A percentile compares a stretch with the other conserved stretches of the same genome.
These are phyloP conservation scores for Scaptodrosophila lebanonensis DNA, from an alignment of 1,140 invertebrate genomes.

Conservation along the genomic window DNA sequence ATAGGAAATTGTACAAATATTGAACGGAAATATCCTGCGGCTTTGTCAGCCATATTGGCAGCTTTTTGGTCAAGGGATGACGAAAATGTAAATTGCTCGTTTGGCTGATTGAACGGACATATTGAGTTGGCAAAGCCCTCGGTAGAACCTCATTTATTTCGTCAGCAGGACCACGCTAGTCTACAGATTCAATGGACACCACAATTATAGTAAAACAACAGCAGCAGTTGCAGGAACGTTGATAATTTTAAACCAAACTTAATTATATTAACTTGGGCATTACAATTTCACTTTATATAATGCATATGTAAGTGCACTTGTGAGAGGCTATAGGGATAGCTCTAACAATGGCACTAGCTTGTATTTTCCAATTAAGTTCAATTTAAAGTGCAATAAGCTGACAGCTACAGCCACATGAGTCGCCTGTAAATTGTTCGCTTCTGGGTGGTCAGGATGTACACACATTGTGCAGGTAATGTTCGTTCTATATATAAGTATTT, in stretches of 20 bases:
- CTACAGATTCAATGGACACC: no score
- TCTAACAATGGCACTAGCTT: slow-evolving; percentile 49
- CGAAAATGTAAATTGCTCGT: slow-evolving; percentile 4
- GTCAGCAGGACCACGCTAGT: no score
- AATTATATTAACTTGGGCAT: slow-evolving; percentile 62
- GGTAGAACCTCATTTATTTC: no score
- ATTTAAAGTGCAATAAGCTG: slow-evolving; percentile 39
- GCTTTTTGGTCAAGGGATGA: slow-evolving; percentile 2
- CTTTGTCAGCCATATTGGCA: slow-evolving; percentile 12
- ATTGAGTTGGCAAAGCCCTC: no score
- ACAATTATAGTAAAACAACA: no score
- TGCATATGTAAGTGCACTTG: slow-evolving; percentile 57
- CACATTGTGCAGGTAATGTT: no score
- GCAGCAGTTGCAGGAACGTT: slow-evolving; percentile 46
- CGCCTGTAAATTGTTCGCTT: no score
- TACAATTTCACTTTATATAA: slow-evolving; percentile 69
- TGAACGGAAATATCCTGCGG: slow-evolving; percentile 69
- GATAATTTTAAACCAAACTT: slow-evolving; percentile 68
- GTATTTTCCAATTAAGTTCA: slow-evolving; percentile 71
- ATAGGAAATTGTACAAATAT: slow-evolving; percentile 70
- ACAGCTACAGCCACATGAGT: neutral
- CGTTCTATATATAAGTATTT: slow-evolving; percentile 35
- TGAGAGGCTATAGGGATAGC: slow-evolving; percentile 3
- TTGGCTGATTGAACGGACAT: neutral
- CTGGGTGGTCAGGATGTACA: no score